Percentiles rank a stretch among this genome's conserved stretches.
These are phyloP conservation scores for Perizoma affinitatum DNA, from an alignment of 2,888 invertebrate genomes.

Conservation along the genomic window DNA sequence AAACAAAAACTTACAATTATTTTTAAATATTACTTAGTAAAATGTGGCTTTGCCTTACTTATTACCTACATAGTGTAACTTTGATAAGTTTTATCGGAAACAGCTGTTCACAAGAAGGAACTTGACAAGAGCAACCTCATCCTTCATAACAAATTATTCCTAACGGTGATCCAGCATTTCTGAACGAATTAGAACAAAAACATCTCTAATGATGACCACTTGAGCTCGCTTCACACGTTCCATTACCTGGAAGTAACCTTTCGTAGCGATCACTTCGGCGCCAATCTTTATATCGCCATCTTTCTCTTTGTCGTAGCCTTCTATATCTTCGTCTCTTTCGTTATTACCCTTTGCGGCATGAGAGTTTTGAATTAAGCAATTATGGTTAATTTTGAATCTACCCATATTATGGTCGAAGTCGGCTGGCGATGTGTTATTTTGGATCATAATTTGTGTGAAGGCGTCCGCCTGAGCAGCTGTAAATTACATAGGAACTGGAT, in stretches of 20 bases:
- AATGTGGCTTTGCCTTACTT: too few species aligned
- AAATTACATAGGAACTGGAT: slow-evolving; percentile 67
- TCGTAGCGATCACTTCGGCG: slow-evolving; percentile 46
- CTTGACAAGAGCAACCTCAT: slow-evolving; percentile 27
- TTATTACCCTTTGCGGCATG: slow-evolving; percentile 44
- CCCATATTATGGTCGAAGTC: slow-evolving; percentile 72
- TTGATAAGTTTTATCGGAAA: neutral
- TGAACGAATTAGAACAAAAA: slow-evolving; percentile 65
- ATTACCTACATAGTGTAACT: neutral
- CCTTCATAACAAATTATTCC: slow-evolving; percentile 40
- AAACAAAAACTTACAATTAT: too few species aligned
- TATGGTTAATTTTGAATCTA: slow-evolving; percentile 82
- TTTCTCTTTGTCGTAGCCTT: slow-evolving; percentile 42
- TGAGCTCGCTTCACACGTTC: slow-evolving; percentile 75
- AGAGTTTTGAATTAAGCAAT: slow-evolving; percentile 81
- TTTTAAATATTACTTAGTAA: too few species aligned
- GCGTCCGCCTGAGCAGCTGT: slow-evolving; percentile 81
- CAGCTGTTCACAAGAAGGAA: slow-evolving; percentile 21
- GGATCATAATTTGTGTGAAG: slow-evolving; percentile 83
- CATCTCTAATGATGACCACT: slow-evolving; percentile 67
- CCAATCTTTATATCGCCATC: slow-evolving; percentile 48
- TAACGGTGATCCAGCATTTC: slow-evolving; percentile 42
- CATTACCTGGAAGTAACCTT: slow-evolving; percentile 72
- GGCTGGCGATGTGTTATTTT: slow-evolving; percentile 81
- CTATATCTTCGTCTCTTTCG: slow-evolving; percentile 55